A percentile compares a stretch with the other conserved stretches of the same genome.
These are phyloP conservation scores for Megathymus violae DNA, from an alignment of 1,140 invertebrate species.

Conservation along the genomic window DNA sequence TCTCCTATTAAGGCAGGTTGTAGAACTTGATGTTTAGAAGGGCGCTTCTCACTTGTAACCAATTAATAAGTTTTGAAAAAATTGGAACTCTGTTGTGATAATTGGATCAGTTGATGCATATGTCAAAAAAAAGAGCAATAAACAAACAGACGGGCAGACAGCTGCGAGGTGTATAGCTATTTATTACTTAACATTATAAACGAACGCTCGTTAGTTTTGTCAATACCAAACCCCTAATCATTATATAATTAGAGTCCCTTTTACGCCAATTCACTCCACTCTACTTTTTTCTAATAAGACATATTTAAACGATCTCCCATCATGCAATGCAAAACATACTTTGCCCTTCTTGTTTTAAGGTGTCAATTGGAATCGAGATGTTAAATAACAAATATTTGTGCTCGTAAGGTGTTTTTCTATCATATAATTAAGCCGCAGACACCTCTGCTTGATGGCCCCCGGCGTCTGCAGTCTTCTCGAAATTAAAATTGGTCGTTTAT, in stretches of 20 bases:
- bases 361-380: slow-evolving; percentile 33
- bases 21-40: too few relatives aligned
- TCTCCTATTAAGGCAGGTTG: too few relatives aligned
- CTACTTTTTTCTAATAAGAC: slow-evolving; percentile 54
- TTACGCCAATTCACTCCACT: slow-evolving; percentile 70
- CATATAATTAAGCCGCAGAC: slow-evolving; percentile 77
- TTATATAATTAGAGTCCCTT: slow-evolving; percentile 76
- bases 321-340: slow-evolving; percentile 24
- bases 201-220: slow-evolving; percentile 77
- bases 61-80: background rate
- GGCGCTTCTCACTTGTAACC: too few relatives aligned
- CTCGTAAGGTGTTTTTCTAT: slow-evolving; percentile 62
- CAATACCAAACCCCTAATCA: slow-evolving; percentile 75
- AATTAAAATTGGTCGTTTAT: slow-evolving; percentile 24
- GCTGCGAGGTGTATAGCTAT: slow-evolving; percentile 75
- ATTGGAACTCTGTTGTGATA: slow-evolving; percentile 2
- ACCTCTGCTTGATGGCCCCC: slow-evolving; percentile 69
- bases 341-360: slow-evolving; percentile 37
- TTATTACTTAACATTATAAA: slow-evolving; percentile 61
- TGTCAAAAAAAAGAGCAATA: slow-evolving; percentile 63
- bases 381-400: slow-evolving; percentile 65
- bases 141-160: slow-evolving; percentile 71
- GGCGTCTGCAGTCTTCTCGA: slow-evolving; percentile 66
- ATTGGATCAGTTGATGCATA: slow-evolving; percentile 43
- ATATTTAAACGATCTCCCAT: slow-evolving; percentile 39